Percentiles rank a stretch among this genome's conserved stretches.
Conservation (phyloP, 2,113 vertebrate genomes). For the Haliaeetus leucogaster region DNA sequence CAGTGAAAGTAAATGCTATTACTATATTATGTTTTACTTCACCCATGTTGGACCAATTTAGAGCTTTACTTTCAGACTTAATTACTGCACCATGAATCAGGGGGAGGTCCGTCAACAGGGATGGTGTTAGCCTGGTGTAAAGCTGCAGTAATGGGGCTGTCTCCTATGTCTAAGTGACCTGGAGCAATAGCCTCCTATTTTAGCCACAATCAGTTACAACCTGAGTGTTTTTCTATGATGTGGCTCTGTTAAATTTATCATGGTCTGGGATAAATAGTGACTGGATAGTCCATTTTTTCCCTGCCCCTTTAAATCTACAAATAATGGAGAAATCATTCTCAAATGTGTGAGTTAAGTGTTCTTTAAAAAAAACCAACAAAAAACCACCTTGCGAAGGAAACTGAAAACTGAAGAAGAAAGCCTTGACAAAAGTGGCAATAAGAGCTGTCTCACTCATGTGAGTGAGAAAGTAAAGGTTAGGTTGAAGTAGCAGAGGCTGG, state of each 20-base stretch:
- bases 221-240: neutral
- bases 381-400: neutral
- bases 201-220: neutral
- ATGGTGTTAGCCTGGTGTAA: neutral
- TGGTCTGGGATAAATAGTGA: too few species aligned
- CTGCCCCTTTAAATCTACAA: neutral
- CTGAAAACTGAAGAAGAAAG: neutral
- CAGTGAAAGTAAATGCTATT: neutral
- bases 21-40: neutral
- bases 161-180: neutral
- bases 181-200: neutral
- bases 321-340: neutral
- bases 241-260: neutral
- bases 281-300: neutral
- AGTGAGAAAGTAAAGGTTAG: neutral
- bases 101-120: accelerated
- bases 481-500: neutral
- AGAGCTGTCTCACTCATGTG: accelerated
- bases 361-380: neutral
- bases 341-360: neutral
- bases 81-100: neutral
- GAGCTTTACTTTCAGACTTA: neutral
- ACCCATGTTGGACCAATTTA: neutral
- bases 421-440: neutral
- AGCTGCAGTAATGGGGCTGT: neutral